A percentile compares a stretch with the other conserved stretches of the same genome.
These are phyloP conservation scores for Microtus agrestis DNA, from an alignment of 2,797 vertebrate species.

Conservation along the genomic window DNA sequence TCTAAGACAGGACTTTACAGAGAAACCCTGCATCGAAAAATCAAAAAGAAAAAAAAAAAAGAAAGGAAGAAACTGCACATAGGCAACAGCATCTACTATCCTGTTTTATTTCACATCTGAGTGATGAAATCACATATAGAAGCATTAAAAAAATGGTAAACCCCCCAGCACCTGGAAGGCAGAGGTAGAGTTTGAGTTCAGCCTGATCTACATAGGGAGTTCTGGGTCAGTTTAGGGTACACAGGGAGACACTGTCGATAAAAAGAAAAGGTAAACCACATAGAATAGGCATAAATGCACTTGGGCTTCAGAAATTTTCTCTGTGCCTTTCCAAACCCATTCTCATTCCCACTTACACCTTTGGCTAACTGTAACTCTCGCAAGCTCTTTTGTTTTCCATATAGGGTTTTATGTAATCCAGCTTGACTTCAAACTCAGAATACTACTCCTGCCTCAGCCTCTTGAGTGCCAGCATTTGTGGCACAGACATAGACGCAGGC, in stretches of 20 bases:
- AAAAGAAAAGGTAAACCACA: background rate
- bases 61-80: background rate
- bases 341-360: background rate
- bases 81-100: background rate
- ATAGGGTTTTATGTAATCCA: background rate
- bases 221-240: background rate
- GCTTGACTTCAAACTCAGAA: background rate
- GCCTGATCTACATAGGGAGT: background rate
- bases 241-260: background rate
- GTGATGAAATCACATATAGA: background rate
- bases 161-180: background rate
- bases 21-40: background rate
- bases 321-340: background rate
- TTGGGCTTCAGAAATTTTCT: background rate
- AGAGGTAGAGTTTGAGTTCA: background rate
- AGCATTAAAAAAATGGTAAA: background rate
- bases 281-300: background rate
- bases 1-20: background rate
- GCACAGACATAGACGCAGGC: background rate
- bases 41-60: background rate
- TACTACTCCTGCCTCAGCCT: background rate
- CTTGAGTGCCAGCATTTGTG: background rate
- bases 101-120: background rate
- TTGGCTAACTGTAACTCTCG: background rate
- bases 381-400: background rate